Evolutionary conservation across 2,888 invertebrate genomes (phyloP), one percentile per base, ranked within the genome.

Genomic region (Tubiluchus corallicola): DNA sequence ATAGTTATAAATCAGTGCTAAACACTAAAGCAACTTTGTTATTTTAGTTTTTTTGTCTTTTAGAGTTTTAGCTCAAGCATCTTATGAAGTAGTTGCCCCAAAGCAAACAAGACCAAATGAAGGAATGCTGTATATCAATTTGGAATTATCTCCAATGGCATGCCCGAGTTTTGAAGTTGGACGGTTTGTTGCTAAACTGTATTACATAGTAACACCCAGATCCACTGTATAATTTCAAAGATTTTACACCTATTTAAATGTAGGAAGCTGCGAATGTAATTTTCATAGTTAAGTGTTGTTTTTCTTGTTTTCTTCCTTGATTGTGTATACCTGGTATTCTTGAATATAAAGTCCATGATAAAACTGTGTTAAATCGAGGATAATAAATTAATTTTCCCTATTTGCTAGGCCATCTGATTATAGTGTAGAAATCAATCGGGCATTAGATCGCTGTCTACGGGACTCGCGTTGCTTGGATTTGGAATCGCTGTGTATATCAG

Each of bases 401-500:
- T 29, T 29, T 21, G 29, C 43, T 45, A 60, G 58, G 45, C 50
- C 54, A 45, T 56, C 59, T 42, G 61, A 61, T 38, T 54, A 58
- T 46, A 39, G 71, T 69, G 75, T 85, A 4, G 75, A 79, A 54
- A 66, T 84, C 2, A 82, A 81, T 54, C 72, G 88, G 52, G 69
- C 83, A 38, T 64, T 94, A 38, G 90, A 92, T 58, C 52, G 66
- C 59, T 84, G 84, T 58, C 74, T 87, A 46, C 82, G 82, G 58
- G 88, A 88, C 59, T 90, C 88, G 0, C 77, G 79, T 54, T 87
- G 87, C 56, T 68, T 94, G 39, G 92, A 94, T 65, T 70, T 90
- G 45, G 94, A 94, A 66, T 82, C 90, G 1, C 68, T 94, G n/a
- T 94, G 94, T 63, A 82, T 94, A 55, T 78, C 82, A 51, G 77